phyloP scores from a whole-genome alignment of 1,140 invertebrate species.

The Eciton burchellii region DNA sequence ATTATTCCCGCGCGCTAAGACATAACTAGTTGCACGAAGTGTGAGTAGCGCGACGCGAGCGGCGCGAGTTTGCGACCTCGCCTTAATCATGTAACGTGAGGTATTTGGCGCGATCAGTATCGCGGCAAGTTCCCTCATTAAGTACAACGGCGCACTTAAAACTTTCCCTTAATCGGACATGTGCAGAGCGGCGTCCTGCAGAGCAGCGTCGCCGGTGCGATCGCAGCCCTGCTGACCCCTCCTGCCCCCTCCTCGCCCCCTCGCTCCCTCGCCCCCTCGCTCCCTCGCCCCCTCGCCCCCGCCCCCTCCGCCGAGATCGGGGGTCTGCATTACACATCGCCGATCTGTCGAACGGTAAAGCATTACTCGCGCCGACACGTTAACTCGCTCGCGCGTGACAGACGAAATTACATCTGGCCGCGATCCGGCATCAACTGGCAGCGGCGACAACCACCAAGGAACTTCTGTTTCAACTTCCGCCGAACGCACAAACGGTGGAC shows the following conservation, averaged over 20 bases:
- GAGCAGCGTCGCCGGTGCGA: constrained; percentile 27
- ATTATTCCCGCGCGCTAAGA: constrained; percentile 39
- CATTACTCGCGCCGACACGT: constrained; percentile 45
- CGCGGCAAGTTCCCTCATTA: constrained; percentile 52
- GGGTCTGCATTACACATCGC: constrained; percentile 45
- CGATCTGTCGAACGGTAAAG: constrained; percentile 58
- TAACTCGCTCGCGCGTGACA: constrained; percentile 57
- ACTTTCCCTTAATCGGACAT: constrained; percentile 53
- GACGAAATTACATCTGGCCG: constrained; percentile 57
- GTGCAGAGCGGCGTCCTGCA: constrained; percentile 20
- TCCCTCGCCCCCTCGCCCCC: no score
- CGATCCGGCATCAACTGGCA: constrained; percentile 57
- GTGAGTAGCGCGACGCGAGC: constrained; percentile 34
- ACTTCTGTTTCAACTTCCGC: constrained; percentile 55
- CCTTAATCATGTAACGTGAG: constrained; percentile 53
- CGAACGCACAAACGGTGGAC: constrained; percentile 12
- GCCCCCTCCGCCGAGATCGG: no score
- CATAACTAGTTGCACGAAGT: constrained; percentile 45
- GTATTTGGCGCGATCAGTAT: constrained; percentile 50
- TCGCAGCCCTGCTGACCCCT: constrained; percentile 39
- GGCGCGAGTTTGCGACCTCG: constrained; percentile 15
- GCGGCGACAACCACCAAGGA: constrained; percentile 53
- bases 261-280: no score
- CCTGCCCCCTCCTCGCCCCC: no score
- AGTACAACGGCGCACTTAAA: constrained; percentile 45